Evolutionary conservation across 2,113 vertebrate genomes (phyloP), one percentile per base, ranked within the genome.

Genomic region (Neodon shergylaensis): DNA sequence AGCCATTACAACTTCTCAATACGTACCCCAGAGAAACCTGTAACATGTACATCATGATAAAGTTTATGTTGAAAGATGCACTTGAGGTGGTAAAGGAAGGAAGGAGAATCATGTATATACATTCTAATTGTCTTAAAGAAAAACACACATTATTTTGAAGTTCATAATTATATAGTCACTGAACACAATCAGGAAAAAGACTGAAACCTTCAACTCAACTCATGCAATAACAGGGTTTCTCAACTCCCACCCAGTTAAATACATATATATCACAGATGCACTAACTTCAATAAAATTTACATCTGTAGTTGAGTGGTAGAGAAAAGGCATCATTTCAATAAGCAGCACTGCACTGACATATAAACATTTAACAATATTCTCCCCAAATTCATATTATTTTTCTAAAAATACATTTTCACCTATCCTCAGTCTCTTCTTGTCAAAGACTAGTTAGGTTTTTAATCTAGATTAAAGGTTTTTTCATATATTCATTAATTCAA

Each of bases 371-470:
- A 17, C 72, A 44, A 81, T 8, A 94, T 84, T 91, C 49, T 79
- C 54, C 73, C 65, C 91, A 96, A 97, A 90, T 61, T 94, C 72
- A 96, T 82, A 92, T 74, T 22, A 91, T 44, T 93, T 92, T 26
- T 44, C 49, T 54, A 68, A 79, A 94, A 94, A 93, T 81, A 66
- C 4, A 73, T 81, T 92, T 95, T 82, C 22, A 94, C 33, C 65
- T 95, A 84, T 72, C 33, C 36, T 91, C 79, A 84, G 74, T 88
- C 3, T 47, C 49, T 95, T 83, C 52, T 84, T 85, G 44, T 26
- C 84, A 95, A 95, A 95, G 49, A 90, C 9, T 36, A 84, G 36
- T 83, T 87, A 97, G 47, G n/a, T 76, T 90, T 79, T 96, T 91
- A 77, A 91, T 63, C 28, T 85, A 92, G 77, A 76, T 88, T 74